Conservation (phyloP, 2,888 invertebrate genomes). For the Vannuccia rotundouncinata region DNA sequence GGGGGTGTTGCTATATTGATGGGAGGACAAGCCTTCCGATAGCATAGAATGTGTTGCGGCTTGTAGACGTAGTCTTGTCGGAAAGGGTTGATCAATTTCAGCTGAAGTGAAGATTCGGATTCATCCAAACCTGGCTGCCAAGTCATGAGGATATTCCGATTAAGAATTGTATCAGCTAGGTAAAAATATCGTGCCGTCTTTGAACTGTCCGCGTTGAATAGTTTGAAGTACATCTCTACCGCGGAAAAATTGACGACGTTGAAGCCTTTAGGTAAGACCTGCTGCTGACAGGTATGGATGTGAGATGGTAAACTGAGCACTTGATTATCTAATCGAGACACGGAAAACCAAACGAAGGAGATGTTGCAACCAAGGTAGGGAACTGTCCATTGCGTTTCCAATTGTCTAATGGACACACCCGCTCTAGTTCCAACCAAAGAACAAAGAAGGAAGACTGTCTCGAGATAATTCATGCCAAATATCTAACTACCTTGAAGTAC, state of each 20-base stretch:
- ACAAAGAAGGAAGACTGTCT: not conserved
- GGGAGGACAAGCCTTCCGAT: not conserved
- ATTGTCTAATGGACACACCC: too few species aligned
- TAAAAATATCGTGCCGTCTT: not conserved
- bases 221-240: not conserved
- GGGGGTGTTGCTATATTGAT: not conserved
- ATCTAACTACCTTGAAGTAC: not conserved
- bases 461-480: not conserved
- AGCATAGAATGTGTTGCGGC: slow-evolving; percentile 6
- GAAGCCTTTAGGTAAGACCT: not conserved
- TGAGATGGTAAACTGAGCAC: not conserved
- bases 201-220: not conserved
- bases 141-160: not conserved
- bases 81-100: not conserved
- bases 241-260: not conserved
- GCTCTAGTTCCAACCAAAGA: not conserved
- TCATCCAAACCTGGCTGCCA: not conserved
- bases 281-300: not conserved
- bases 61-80: not conserved
- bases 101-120: not conserved
- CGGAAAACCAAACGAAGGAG: not conserved
- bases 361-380: not conserved
- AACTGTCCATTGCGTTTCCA: not conserved
- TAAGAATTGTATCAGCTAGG: not conserved
- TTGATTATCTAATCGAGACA: not conserved